A percentile compares a stretch with the other conserved stretches of the same genome.
These are phyloP conservation scores for Clarias gariepinus DNA, from an alignment of 2,113 vertebrate genomes.

Conservation along the genomic window DNA sequence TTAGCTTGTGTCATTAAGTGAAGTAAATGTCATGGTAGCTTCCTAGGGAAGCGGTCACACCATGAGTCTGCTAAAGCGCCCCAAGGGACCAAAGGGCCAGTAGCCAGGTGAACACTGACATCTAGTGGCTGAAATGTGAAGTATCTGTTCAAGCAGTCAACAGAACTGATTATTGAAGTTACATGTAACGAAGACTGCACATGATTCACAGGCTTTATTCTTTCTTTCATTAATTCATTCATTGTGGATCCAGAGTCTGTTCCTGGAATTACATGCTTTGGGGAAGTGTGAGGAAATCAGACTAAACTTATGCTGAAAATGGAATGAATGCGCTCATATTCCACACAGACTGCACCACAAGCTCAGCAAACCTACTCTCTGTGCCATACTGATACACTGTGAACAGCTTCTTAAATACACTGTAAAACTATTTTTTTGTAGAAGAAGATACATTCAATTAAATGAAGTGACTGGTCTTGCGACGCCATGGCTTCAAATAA, in stretches of 20 bases:
- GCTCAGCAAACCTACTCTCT: neutral
- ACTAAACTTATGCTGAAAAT: neutral
- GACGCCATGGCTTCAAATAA: neutral
- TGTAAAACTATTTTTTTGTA: too few species aligned
- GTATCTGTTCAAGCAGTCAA: neutral
- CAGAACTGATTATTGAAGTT: neutral
- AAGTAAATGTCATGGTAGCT: constrained; percentile 94
- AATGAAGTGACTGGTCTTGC: neutral
- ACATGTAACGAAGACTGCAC: neutral
- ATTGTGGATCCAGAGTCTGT: neutral
- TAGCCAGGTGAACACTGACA: constrained; percentile 80
- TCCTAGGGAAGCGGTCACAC: constrained; percentile 86
- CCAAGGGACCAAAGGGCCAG: constrained; percentile 62
- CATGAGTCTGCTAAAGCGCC: constrained; percentile 66
- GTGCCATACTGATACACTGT: neutral
- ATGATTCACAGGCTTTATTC: neutral
- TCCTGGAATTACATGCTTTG: neutral
- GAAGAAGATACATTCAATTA: neutral
- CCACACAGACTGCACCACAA: neutral
- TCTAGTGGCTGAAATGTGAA: constrained; percentile 77
- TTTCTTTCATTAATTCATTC: neutral
- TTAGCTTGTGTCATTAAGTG: constrained; percentile 97
- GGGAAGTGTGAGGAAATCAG: neutral
- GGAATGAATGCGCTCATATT: neutral
- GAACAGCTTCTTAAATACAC: neutral